Evolutionary conservation across 2,113 vertebrate genomes (phyloP).

Genomic region (Platycercus adscitus): DNA sequence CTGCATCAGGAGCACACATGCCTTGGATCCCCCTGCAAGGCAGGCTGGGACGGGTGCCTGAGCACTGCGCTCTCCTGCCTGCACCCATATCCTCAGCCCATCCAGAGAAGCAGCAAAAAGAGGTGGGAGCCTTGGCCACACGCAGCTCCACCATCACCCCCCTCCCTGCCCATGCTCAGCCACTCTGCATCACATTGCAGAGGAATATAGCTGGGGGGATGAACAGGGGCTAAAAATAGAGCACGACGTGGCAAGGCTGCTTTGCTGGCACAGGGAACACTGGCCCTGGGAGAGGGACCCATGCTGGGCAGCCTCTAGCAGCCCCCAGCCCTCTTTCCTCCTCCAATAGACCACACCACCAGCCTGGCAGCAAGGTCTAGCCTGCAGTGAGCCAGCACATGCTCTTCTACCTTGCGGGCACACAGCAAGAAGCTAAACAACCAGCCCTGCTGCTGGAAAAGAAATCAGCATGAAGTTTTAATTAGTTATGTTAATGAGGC

Average conservation of each 20-base stretch:
- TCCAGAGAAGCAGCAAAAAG: background rate
- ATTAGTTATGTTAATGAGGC: conserved; percentile 13
- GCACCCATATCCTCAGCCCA: background rate
- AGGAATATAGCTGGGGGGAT: background rate
- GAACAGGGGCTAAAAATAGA: conserved; percentile 39
- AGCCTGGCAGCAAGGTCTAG: background rate
- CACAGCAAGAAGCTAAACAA: background rate
- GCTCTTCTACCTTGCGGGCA: background rate
- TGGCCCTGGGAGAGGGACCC: background rate
- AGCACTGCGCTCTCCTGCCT: background rate
- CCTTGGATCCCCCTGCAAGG: accelerated
- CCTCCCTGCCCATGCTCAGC: background rate
- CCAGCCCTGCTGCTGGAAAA: background rate
- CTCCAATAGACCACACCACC: background rate
- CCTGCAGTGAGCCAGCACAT: background rate
- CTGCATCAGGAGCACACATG: accelerated
- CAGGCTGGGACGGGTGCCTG: background rate
- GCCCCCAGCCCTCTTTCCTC: background rate
- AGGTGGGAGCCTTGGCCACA: background rate
- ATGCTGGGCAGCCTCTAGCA: background rate
- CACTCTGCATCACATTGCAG: background rate
- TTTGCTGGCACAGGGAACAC: background rate
- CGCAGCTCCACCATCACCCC: accelerated
- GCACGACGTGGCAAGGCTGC: background rate
- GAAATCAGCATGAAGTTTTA: background rate